Percentiles rank a stretch among this genome's conserved stretches.
These are phyloP conservation scores for Tenrec ecaudatus DNA, from an alignment of 2,113 vertebrate genomes.

Conservation along the genomic window DNA sequence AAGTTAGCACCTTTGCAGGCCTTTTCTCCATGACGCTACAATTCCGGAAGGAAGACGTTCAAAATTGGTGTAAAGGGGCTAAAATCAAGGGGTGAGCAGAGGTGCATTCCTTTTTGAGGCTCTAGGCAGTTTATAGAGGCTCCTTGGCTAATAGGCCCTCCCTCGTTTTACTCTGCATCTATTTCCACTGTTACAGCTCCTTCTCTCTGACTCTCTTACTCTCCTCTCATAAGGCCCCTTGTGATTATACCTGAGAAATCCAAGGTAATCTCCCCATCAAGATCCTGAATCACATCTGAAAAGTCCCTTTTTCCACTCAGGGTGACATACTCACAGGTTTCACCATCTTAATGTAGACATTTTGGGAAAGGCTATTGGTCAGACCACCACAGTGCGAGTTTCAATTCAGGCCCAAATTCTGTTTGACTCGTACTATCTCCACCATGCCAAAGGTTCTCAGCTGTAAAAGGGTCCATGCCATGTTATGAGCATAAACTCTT, in stretches of 20 bases:
- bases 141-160: no score
- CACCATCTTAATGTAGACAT: no score
- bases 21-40: neutral
- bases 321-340: no score
- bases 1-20: neutral
- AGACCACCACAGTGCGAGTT: no score
- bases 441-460: neutral
- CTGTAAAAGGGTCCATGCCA: neutral
- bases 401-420: neutral
- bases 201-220: no score
- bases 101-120: neutral
- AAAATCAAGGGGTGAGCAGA: neutral
- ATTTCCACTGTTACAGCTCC: no score
- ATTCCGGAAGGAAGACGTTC: neutral
- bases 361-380: neutral
- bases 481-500: neutral
- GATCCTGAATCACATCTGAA: neutral
- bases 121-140: neutral
- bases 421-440: neutral
- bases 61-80: neutral
- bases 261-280: no score
- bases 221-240: no score
- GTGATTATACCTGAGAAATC: no score
- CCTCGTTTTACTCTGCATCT: no score
- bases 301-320: neutral